These are phyloP conservation scores for Latrodectus elegans DNA, from an alignment of 2,888 invertebrate species.

Conservation along the genomic window DNA sequence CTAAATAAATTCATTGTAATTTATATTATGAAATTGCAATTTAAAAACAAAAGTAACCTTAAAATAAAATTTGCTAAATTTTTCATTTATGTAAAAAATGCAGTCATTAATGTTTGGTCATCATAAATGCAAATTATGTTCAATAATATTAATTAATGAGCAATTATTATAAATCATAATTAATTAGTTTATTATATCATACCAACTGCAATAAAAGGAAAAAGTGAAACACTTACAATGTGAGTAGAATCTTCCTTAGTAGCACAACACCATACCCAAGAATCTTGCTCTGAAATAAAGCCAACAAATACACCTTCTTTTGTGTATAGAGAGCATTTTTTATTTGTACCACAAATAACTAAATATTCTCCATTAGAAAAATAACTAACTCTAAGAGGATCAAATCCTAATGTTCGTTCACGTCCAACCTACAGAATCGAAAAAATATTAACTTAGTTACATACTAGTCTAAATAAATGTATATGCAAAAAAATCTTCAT, in stretches of 20 bases:
- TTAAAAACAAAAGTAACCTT: no score
- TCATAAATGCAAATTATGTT: no score
- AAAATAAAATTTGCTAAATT: no score
- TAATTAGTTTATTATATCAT: no score
- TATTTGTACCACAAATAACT: constrained; percentile 86
- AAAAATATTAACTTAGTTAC: no score
- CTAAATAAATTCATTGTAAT: no score
- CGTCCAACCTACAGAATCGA: constrained; percentile 76
- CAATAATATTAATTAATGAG: no score
- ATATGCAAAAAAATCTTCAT: not conserved
- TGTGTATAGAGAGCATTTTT: constrained; percentile 85
- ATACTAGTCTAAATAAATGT: not conserved
- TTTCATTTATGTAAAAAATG: no score
- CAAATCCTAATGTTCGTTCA: constrained; percentile 80
- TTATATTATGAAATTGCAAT: no score
- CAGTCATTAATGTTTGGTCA: no score
- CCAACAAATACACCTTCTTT: constrained; percentile 87
- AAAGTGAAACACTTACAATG: constrained; percentile 78
- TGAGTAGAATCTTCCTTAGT: constrained; percentile 84
- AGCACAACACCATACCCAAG: constrained; percentile 92
- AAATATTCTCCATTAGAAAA: constrained; percentile 86
- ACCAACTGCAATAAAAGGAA: no score
- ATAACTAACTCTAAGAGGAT: constrained; percentile 85
- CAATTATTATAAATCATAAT: no score
- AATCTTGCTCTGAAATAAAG: constrained; percentile 83